Conservation (phyloP, 2,888 invertebrate genomes). For the Lasiommata megera region DNA sequence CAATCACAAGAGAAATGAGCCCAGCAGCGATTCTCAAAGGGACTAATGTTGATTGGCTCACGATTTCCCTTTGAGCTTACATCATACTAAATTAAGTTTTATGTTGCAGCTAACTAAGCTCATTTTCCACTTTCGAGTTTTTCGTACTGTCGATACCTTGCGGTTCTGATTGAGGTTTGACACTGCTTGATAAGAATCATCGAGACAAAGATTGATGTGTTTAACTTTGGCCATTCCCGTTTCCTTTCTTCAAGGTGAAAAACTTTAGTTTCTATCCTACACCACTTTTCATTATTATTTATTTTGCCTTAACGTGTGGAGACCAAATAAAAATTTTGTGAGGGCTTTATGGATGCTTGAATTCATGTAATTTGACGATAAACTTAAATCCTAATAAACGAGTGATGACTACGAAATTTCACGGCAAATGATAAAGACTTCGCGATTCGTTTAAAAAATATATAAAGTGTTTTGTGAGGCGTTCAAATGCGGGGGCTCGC, state of each 20-base stretch:
- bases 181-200: conserved; percentile 50
- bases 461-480: conserved; percentile 76
- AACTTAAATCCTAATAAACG: too few species aligned
- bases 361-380: too few species aligned
- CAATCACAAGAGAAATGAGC: conserved; percentile 77
- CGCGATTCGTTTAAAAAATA: conserved; percentile 52
- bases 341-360: too few species aligned
- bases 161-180: conserved; percentile 45
- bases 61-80: conserved; percentile 34
- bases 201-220: conserved; percentile 67
- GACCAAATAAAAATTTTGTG: too few species aligned
- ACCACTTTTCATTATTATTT: neutral
- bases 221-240: conserved; percentile 20
- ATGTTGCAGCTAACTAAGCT: conserved; percentile 33
- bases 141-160: conserved; percentile 29
- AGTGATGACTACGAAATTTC: too few species aligned
- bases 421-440: neutral
- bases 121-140: conserved; percentile 29
- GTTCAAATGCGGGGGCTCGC: conserved; percentile 57
- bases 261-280: neutral
- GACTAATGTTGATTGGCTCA: conserved; percentile 75
- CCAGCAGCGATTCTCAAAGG: conserved; percentile 60
- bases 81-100: conserved; percentile 28
- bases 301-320: too few species aligned
- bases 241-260: neutral